Base-by-base conservation (phyloP, 2,797 vertebrate species). In the Lophotriccus pileatus region DNA sequence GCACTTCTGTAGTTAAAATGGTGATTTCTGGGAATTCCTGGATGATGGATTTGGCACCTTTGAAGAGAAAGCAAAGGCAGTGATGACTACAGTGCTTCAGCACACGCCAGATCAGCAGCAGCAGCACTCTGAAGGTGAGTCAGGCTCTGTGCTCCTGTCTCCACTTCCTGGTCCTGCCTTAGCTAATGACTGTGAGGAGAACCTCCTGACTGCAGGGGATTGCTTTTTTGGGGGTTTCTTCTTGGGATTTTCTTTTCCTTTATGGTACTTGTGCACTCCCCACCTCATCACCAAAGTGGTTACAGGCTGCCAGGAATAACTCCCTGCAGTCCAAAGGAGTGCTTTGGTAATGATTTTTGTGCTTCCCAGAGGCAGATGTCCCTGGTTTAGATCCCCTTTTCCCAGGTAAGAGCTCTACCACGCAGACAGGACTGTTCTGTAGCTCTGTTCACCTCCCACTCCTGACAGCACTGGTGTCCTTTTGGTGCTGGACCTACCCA, bases 11-110 rank as follows among this genome's bases (percentile, higher is more conserved):
- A 49, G 99, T 99, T 97, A 99, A 96, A 97, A 99, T 99, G 86
- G 99, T 99, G 97, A 99, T 99, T 72, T 99, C 99, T 46, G 99
- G 99, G 97, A 99, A 99, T 97, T 99, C 99, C 95, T 99, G 98
- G 96, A 99, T 98, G 93, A 99, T 99, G 78, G 99, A 99, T 97
- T 98, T 99, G 94, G 99, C 99, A 98, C 99, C 99, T 99, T 95
- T 39, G 77, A 95, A 95, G 94, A 87, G 90, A 89, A 52, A 89
- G 75, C 60, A 90, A 67, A 94, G 68, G 50, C 43, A 87, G 13
- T 9, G 24, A 39, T 69, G 41, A 84, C 36, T 20, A 32, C 15
- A 20, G 39, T 8, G 28, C 43, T 46, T 46, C 81, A 70, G 78
- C 59, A 22, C 20, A 0, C 0, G 10, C 18, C 55, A 76, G 14